Conservation (phyloP, 37 sponge, comb jelly and placozoan genomes). For the Hormiphora californensis region DNA sequence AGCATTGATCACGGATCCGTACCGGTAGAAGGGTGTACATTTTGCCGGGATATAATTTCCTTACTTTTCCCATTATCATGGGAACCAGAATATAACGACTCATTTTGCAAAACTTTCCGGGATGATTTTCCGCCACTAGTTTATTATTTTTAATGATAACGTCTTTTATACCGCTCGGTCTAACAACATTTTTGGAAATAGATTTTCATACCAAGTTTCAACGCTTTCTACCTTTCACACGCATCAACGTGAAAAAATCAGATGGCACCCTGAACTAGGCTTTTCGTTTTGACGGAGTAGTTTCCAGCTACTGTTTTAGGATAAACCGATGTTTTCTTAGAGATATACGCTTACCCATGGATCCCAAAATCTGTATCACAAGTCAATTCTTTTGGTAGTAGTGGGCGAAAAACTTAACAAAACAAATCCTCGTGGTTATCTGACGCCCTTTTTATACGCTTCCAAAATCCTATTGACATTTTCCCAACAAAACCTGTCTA, state of each 20-base stretch:
- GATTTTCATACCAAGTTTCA: too few species aligned
- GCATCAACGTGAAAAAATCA: background rate
- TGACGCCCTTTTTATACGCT: background rate
- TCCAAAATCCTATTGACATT: background rate
- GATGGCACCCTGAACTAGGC: background rate
- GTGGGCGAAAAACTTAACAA: background rate
- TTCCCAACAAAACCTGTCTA: conserved; percentile 28
- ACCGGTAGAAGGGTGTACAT: too few species aligned
- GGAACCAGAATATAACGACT: too few species aligned
- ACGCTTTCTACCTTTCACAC: too few species aligned
- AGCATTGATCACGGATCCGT: too few species aligned
- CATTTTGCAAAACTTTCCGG: too few species aligned
- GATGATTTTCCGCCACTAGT: too few species aligned
- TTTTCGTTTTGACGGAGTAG: background rate
- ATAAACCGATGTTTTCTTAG: background rate
- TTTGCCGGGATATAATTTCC: too few species aligned
- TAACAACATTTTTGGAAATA: too few species aligned
- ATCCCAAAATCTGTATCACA: background rate
- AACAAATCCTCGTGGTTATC: background rate
- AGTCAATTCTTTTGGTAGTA: background rate
- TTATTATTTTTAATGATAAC: too few species aligned
- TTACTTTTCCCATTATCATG: too few species aligned
- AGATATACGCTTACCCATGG: background rate
- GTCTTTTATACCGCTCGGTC: too few species aligned
- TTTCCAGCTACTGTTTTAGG: background rate